Evolutionary conservation across 2,888 invertebrate genomes (phyloP).

Genomic region (Agelastica alni): DNA sequence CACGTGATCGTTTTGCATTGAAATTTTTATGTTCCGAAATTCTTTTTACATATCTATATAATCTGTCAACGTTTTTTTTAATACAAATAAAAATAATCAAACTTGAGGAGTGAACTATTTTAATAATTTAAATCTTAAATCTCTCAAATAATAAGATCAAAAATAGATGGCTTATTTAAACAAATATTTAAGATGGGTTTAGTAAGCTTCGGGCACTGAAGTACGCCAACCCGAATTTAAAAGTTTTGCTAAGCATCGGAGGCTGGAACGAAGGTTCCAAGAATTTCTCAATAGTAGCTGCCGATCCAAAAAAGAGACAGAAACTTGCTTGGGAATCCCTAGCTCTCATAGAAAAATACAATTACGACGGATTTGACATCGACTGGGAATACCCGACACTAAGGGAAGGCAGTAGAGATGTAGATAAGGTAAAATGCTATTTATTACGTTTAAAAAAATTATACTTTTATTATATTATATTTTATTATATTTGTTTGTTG

Average conservation of each 20-base stretch:
- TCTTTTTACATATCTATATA: not conserved
- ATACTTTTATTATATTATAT: not conserved
- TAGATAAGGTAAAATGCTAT: constrained; percentile 30
- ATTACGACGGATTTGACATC: constrained; percentile 80
- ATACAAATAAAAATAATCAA: not conserved
- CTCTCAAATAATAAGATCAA: too few species aligned
- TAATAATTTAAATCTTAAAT: too few species aligned
- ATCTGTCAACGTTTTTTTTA: not conserved
- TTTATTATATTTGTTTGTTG: constrained; percentile 2
- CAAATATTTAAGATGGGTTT: constrained; percentile 3
- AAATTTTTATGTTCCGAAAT: too few species aligned
- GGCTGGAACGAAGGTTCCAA: constrained; percentile 66
- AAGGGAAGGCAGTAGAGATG: constrained; percentile 30
- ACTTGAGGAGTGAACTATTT: too few species aligned
- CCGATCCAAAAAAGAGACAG: constrained; percentile 43
- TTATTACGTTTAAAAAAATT: too few species aligned
- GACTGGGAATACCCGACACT: constrained; percentile 84
- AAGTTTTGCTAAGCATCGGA: constrained; percentile 66
- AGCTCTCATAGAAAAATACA: constrained; percentile 54
- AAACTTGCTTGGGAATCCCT: constrained; percentile 23
- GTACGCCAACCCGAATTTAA: constrained; percentile 58
- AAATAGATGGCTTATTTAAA: not conserved
- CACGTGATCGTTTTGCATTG: too few species aligned
- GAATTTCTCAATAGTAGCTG: constrained; percentile 56
- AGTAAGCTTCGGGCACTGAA: constrained; percentile 51